A percentile compares a stretch with the other conserved stretches of the same genome.
Evolutionary conservation across 2,888 invertebrate genomes (phyloP).

Genomic region (Phyto melanocephala): DNA sequence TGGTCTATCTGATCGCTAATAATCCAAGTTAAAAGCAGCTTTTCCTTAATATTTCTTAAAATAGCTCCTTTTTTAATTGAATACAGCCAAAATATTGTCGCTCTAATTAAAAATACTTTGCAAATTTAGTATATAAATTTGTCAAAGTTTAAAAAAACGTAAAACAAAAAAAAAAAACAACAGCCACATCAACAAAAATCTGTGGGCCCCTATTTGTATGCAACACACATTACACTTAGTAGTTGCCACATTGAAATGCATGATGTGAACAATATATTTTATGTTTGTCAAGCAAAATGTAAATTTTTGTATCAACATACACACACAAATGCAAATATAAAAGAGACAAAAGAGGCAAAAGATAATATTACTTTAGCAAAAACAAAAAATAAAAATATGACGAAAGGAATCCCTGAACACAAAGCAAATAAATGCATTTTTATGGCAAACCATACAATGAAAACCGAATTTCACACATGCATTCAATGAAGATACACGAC

Average conservation of each 20-base stretch:
- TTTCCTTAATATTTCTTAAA: no score
- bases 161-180: no score
- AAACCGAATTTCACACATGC: slow-evolving; percentile 73
- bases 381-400: slow-evolving; percentile 7
- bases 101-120: no score
- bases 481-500: slow-evolving; percentile 46
- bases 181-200: background rate
- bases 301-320: background rate
- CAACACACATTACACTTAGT: slow-evolving; percentile 2
- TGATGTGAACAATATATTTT: background rate
- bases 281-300: slow-evolving; percentile 20
- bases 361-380: background rate
- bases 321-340: background rate
- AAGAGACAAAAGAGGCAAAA: background rate
- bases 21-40: no score
- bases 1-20: no score
- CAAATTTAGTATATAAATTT: no score
- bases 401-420: slow-evolving; percentile 49
- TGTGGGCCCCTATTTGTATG: background rate
- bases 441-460: slow-evolving; percentile 69
- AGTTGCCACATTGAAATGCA: slow-evolving; percentile 8
- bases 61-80: no score
- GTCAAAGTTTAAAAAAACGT: no score
- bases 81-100: no score
- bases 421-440: slow-evolving; percentile 71